These are phyloP conservation scores for Glaucidium brasilianum DNA, from an alignment of 2,113 vertebrate genomes.

Conservation along the genomic window DNA sequence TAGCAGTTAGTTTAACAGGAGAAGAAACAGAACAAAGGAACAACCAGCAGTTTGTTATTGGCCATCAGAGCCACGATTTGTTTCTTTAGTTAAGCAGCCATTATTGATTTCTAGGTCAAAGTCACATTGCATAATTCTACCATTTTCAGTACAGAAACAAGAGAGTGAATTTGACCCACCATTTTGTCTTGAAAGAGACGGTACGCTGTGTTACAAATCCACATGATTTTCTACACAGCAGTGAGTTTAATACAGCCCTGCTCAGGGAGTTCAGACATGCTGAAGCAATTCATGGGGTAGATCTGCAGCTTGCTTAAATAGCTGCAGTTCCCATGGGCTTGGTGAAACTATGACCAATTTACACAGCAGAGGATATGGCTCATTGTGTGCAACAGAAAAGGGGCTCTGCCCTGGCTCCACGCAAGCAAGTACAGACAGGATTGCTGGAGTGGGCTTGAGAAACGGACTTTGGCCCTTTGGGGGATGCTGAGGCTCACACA, in stretches of 20 bases:
- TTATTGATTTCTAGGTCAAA: conserved; percentile 34
- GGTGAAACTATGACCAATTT: background rate
- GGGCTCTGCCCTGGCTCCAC: background rate
- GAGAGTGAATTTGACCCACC: background rate
- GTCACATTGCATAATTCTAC: background rate
- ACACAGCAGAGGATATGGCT: background rate
- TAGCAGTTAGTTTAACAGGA: conserved; percentile 11
- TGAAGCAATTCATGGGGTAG: conserved; percentile 6
- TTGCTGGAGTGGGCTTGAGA: background rate
- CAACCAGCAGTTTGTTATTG: conserved; percentile 16
- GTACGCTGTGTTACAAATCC: background rate
- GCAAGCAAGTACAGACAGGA: background rate
- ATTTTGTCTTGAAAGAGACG: background rate
- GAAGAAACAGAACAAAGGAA: conserved; percentile 21
- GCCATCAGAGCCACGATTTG: background rate
- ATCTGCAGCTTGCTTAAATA: background rate
- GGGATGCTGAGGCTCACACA: background rate
- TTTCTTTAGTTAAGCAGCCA: conserved; percentile 38
- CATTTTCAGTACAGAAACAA: background rate
- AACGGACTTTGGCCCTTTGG: background rate
- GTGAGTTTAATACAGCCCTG: background rate
- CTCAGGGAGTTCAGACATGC: background rate
- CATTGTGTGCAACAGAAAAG: background rate
- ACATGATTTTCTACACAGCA: background rate
- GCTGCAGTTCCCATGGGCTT: background rate